Conservation (phyloP, 2,797 vertebrate species). For the Sebastes nivosus region DNA sequence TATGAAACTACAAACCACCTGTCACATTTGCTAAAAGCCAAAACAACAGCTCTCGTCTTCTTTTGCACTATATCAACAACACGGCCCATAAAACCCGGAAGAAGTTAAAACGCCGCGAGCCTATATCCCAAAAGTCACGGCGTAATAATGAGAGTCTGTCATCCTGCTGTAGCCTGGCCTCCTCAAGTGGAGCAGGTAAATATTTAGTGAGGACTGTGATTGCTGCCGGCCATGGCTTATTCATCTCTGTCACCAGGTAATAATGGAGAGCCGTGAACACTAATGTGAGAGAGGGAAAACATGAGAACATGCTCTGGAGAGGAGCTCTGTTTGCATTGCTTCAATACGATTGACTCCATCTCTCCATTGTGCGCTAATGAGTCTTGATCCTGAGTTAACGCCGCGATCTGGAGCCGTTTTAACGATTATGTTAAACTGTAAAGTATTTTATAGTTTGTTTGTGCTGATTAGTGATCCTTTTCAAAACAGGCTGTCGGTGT, state of each 20-base stretch:
- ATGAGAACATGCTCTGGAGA: constrained; percentile 26
- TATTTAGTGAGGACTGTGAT: constrained; percentile 75
- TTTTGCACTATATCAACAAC: neutral
- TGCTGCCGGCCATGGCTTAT: constrained; percentile 57
- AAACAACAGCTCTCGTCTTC: constrained; percentile 22
- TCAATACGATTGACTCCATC: constrained; percentile 31
- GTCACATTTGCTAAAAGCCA: constrained; percentile 32
- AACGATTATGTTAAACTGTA: neutral
- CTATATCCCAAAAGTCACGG: constrained; percentile 38
- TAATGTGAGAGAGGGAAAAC: constrained; percentile 55
- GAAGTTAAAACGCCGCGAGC: constrained; percentile 25
- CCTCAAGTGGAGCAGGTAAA: constrained; percentile 69
- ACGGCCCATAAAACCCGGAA: constrained; percentile 19
- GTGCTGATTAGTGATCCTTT: constrained; percentile 26
- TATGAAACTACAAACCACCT: constrained; percentile 28
- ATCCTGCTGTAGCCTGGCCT: constrained; percentile 38
- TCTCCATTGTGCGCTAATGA: constrained; percentile 34
- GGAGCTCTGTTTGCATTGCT: constrained; percentile 38
- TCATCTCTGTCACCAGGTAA: constrained; percentile 68
- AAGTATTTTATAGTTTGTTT: constrained; percentile 38
- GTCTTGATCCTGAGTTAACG: constrained; percentile 21
- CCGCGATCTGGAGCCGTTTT: neutral
- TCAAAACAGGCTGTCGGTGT: constrained; percentile 28
- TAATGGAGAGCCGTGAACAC: constrained; percentile 65
- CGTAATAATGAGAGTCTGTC: constrained; percentile 65